phyloP scores from a whole-genome alignment of 2,888 invertebrate genomes.

The Julus scandinavius region DNA sequence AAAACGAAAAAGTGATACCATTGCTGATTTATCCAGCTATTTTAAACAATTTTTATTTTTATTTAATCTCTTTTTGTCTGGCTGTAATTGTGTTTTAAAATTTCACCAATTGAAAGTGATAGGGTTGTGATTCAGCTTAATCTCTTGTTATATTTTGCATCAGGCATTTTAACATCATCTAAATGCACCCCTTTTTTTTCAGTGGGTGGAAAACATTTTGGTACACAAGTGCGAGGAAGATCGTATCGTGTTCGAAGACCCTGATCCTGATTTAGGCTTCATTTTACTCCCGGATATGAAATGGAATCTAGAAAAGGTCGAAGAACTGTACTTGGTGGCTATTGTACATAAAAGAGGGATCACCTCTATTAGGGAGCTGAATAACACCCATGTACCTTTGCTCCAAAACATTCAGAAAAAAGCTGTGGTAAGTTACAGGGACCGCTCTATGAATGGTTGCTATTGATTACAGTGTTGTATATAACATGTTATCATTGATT shows the following conservation, averaged over 20 bases:
- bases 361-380: slow-evolving; percentile 86
- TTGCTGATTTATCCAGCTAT: too few relatives aligned
- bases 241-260: slow-evolving; percentile 84
- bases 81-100: too few relatives aligned
- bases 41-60: too few relatives aligned
- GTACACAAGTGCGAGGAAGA: slow-evolving; percentile 91
- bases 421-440: slow-evolving; percentile 72
- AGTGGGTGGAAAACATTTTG: slow-evolving; percentile 98
- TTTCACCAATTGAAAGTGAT: too few relatives aligned
- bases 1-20: too few relatives aligned
- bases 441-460: neutral
- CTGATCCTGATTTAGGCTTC: slow-evolving; percentile 83
- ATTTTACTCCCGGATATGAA: slow-evolving; percentile 93
- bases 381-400: slow-evolving; percentile 79
- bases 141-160: too few relatives aligned
- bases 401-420: slow-evolving; percentile 82
- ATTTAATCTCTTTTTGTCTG: too few relatives aligned
- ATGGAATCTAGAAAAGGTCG: slow-evolving; percentile 85
- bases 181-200: neutral
- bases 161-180: neutral
- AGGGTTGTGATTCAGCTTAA: too few relatives aligned
- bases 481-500: neutral
- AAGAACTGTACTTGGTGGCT: slow-evolving; percentile 86
- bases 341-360: slow-evolving; percentile 79
- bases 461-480: slow-evolving; percentile 11